These are phyloP conservation scores for Acyrthosiphon pisum DNA, from an alignment of 1,140 invertebrate species.

Conservation along the genomic window DNA sequence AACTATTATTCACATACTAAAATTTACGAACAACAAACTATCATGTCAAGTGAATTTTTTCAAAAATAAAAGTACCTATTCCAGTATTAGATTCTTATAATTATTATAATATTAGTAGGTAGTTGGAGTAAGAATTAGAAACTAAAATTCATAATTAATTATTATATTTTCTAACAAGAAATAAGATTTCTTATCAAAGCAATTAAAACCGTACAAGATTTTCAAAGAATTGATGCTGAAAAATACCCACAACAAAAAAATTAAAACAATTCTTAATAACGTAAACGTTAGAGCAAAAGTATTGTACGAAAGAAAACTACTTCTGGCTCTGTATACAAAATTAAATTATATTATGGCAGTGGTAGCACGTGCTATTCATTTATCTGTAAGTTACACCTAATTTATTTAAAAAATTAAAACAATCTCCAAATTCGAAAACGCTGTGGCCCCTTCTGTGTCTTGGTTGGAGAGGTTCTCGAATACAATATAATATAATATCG, in stretches of 20 bases:
- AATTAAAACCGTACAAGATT: not conserved
- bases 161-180: too few relatives aligned
- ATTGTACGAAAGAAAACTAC: not conserved
- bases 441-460: too few relatives aligned
- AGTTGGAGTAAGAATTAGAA: not conserved
- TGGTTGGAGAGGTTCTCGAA: not conserved
- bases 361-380: not conserved
- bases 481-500: too few relatives aligned
- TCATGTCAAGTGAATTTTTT: not conserved
- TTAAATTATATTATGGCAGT: too few relatives aligned
- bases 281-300: not conserved
- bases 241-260: too few relatives aligned
- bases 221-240: not conserved
- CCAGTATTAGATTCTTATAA: not conserved
- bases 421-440: not conserved
- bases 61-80: not conserved
- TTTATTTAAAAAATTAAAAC: constrained; percentile 8
- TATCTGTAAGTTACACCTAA: not conserved
- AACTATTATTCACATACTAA: not conserved
- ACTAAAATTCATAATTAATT: too few relatives aligned
- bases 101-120: not conserved
- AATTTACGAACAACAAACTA: not conserved
- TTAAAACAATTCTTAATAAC: not conserved
- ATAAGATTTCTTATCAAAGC: not conserved
- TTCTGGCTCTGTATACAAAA: too few relatives aligned